A percentile compares a stretch with the other conserved stretches of the same genome.
phyloP scores from a whole-genome alignment of 1,140 invertebrate genomes.

The Eubasilissa regina region DNA sequence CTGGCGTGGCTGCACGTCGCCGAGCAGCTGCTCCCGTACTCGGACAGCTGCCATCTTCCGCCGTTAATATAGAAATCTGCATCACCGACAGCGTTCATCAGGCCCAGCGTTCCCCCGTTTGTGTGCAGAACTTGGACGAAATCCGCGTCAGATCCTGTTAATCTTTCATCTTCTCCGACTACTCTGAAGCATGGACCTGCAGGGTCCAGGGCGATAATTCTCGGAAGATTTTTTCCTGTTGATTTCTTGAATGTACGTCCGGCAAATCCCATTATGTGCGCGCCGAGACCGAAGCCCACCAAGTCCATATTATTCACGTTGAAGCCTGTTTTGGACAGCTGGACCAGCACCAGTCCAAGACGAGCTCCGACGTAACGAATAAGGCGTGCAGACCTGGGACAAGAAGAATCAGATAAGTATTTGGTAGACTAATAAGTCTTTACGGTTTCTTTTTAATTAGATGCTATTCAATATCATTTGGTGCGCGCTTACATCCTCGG shows the following conservation, averaged over 20 bases:
- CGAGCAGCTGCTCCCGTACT: not conserved
- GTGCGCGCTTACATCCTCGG: too few relatives aligned
- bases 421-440: too few relatives aligned
- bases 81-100: constrained; percentile 23
- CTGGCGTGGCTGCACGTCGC: constrained; percentile 24
- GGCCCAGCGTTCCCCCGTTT: constrained; percentile 4
- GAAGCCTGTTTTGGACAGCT: constrained; percentile 38
- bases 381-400: constrained; percentile 41
- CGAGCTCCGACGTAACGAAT: constrained; percentile 43
- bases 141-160: constrained; percentile 63
- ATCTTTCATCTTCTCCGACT: constrained; percentile 2
- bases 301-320: constrained; percentile 46
- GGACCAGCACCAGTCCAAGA: constrained; percentile 42
- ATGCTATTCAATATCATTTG: too few relatives aligned
- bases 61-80: constrained; percentile 46
- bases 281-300: constrained; percentile 49
- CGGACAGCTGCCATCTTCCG: constrained; percentile 15
- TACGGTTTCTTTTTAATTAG: too few relatives aligned
- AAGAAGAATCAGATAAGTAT: constrained; percentile 23
- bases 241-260: constrained; percentile 46
- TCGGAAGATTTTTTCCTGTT: constrained; percentile 29
- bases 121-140: constrained; percentile 58
- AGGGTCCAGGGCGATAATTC: constrained; percentile 49
- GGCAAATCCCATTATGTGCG: constrained; percentile 46
- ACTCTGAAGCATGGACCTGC: constrained; percentile 53